A percentile compares a stretch with the other conserved stretches of the same genome.
Evolutionary conservation across 2,888 invertebrate species (phyloP).

Genomic region (Andrena marginata): DNA sequence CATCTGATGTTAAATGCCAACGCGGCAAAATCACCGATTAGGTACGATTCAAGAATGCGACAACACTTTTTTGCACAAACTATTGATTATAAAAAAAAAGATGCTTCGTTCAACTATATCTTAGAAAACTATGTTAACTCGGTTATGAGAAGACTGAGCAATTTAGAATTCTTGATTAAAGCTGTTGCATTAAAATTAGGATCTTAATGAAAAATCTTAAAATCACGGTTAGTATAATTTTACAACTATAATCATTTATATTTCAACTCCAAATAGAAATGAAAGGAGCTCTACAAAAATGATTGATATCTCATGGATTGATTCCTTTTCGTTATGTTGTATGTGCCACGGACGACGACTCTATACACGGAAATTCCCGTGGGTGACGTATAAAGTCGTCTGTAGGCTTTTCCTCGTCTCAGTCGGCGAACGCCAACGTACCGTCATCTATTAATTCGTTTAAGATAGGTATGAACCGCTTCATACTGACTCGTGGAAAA

Average conservation of each 20-base stretch:
- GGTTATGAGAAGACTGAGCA: no score
- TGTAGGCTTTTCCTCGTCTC: constrained; percentile 77
- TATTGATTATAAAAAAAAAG: no score
- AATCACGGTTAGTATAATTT: not conserved
- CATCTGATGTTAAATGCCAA: no score
- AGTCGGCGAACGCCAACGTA: constrained; percentile 73
- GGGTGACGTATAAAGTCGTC: constrained; percentile 84
- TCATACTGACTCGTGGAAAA: not conserved
- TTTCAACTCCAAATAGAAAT: not conserved
- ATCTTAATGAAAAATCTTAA: not conserved
- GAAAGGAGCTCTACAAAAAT: not conserved
- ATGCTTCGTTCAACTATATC: no score
- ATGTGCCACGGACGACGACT: constrained; percentile 2
- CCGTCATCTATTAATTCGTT: constrained; percentile 26
- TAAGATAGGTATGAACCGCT: not conserved
- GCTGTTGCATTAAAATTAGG: no score
- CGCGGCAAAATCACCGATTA: no score
- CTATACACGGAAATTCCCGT: constrained; percentile 64
- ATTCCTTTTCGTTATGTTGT: constrained; percentile 16
- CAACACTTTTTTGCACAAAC: no score
- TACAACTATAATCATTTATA: no score
- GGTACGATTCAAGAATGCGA: no score
- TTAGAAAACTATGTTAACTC: no score
- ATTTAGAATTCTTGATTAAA: no score
- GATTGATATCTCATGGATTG: not conserved